Evolutionary conservation across 2,888 invertebrate species (phyloP), one percentile per base, ranked within the genome.

Genomic region (Junonia oenone): DNA sequence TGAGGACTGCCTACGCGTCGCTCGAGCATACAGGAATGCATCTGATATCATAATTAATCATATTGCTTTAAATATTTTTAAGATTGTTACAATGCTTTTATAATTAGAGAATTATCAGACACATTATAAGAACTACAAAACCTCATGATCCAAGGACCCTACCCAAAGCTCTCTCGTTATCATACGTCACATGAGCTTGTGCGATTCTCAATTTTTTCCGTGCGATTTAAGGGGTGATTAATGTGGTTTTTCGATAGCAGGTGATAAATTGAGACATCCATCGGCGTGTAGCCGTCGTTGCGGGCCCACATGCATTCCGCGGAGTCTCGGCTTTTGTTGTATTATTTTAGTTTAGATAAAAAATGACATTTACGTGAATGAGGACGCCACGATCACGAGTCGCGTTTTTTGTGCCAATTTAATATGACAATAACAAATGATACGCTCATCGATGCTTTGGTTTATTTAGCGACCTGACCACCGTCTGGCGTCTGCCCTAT

Each of bases 361-460:
- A 79, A 81, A 78, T 73, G 76, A 78, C 80, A 75, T 81, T 78
- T 67, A 68, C 66, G 56, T 62, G 63, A 67, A 65, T 68, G 71
- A 78, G 79, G 78, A 75, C 76, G 67, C 63, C 22, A 55, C 59
- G 63, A 69, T 73, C 77, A 78, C 75, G 76, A 75, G 58, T 56
- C 56, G 54, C 35, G 50, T 63, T 69, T 66, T 66, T 68, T 68
- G 63, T 67, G 64, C 64, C 60, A 64, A 68, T 78, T 71, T 71
- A 71, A 74, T 69, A 72, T 74, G 76, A 79, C 77, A 76, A 61
- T 67, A 72, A 81, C 68, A 64, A 81, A 82, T 81, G 72, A 64
- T 67, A 64, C 60, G 59, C 61, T 66, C 61, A 66, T 63, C 63
- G 55, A 58, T 49, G 51, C 58, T 56, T 59, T 62, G 51, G 46